These are phyloP conservation scores for Vulpes lagopus DNA, from an alignment of 2,113 vertebrate genomes.

Conservation along the genomic window DNA sequence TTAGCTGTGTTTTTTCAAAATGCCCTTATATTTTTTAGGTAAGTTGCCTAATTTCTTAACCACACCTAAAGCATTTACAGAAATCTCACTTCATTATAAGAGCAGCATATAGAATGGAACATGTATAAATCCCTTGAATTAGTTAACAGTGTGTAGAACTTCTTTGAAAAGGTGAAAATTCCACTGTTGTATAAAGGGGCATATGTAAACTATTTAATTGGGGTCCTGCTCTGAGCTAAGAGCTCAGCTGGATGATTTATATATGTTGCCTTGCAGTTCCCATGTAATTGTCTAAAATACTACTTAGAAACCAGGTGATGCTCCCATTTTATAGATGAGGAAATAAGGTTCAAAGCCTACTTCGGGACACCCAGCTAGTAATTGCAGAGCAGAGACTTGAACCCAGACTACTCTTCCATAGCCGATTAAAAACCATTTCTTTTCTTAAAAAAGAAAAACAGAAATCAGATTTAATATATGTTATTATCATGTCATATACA, in stretches of 20 bases:
- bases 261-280: neutral
- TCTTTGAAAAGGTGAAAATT: neutral
- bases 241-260: neutral
- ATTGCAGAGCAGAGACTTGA: neutral
- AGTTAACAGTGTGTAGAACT: neutral
- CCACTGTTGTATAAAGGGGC: neutral
- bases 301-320: neutral
- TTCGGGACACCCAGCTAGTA: neutral
- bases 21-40: slow-evolving; percentile 97
- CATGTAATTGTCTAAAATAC: neutral
- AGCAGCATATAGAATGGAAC: neutral
- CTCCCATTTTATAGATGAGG: neutral
- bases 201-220: neutral
- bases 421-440: neutral
- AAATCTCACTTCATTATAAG: neutral
- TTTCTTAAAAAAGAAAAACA: neutral
- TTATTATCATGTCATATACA: neutral
- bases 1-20: slow-evolving; percentile 97
- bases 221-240: neutral
- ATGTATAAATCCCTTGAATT: neutral
- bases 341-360: neutral
- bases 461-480: neutral
- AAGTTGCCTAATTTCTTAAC: slow-evolving; percentile 80
- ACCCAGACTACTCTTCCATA: neutral
- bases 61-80: neutral